Evolutionary conservation across 2,113 vertebrate species (phyloP).

Genomic region (Megalops atlanticus): DNA sequence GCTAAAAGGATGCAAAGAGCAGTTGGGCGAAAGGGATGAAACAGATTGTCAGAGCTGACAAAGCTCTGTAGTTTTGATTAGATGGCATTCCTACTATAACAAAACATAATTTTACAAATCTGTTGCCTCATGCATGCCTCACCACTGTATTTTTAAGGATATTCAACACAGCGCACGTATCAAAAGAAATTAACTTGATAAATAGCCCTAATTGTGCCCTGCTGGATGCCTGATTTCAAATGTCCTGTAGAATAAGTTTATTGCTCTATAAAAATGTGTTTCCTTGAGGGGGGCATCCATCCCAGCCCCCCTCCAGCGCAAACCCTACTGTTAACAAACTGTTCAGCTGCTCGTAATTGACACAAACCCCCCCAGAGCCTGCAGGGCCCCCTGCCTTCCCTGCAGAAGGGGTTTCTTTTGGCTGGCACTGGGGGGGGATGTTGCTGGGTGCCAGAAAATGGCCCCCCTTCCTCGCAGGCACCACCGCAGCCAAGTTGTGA

Average conservation of each 20-base stretch:
- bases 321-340: background rate
- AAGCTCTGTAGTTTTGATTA: background rate
- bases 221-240: background rate
- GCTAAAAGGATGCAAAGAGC: conserved; percentile 42
- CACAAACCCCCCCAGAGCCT: background rate
- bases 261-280: background rate
- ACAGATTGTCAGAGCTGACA: background rate
- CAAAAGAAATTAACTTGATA: background rate
- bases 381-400: background rate
- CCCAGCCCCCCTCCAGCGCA: background rate
- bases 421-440: background rate
- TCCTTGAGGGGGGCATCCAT: background rate
- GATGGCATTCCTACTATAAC: background rate
- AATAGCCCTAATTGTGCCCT: background rate
- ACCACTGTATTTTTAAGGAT: background rate
- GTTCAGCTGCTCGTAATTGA: conserved; percentile 12
- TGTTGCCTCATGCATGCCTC: background rate
- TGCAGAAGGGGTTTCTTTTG: background rate
- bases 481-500: background rate
- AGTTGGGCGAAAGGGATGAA: background rate
- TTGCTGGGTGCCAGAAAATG: background rate
- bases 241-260: background rate
- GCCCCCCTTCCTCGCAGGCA: background rate
- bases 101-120: background rate
- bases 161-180: background rate